Base-by-base conservation (phyloP, 53 echinoderm and acorn worm genomes). In the Actinopyga echinites region DNA sequence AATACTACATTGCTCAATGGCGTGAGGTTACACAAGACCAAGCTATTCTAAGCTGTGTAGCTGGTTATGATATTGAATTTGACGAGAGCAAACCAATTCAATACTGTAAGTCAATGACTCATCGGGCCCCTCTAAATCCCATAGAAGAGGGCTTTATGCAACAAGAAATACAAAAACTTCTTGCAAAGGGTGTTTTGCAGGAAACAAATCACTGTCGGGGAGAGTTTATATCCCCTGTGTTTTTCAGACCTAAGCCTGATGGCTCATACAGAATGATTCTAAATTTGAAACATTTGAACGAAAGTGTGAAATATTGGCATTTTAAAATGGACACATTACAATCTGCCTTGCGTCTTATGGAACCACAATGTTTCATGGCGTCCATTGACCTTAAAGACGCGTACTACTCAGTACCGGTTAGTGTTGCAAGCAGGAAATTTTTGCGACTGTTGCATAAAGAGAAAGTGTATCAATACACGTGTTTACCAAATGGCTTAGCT, bases 241-340 rank as follows among this genome's bases (percentile, higher is more conserved):
- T 75, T 1, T 75, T 75, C 45, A 38, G 75, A 23, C 49, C 49
- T 5, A 75, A 52, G 52, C 75, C 75, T 43, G 75, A 74, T 33
- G 30, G 30, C 33, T 34, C 69, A n/a, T n/a, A n/a, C n/a, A n/a
- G 69, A 10, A 69, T 69, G 69, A 74, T 74, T 22, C 28, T 74
- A 45, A 74, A 74, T 74, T 45, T 74, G 75, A 74, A 74, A 36
- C 38, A 74, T 74, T 74, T 74, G 4, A 74, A 74, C 44, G 75
- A 74, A 49, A 74, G 43, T 49, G 45, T 74, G 10, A 40, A 45
- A 23, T 74, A 74, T 74, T 45, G 28, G 5, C 75, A 74, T 74
- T 74, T 74, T 23, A 74, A 74, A 74, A 74, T 74, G 75, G 53
- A 74, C 24, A 43, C 75, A 43, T 74, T 74, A 29, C 75, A 74